Conservation (phyloP, 1,140 invertebrate genomes). For the Leptoteleia sp. region DNA sequence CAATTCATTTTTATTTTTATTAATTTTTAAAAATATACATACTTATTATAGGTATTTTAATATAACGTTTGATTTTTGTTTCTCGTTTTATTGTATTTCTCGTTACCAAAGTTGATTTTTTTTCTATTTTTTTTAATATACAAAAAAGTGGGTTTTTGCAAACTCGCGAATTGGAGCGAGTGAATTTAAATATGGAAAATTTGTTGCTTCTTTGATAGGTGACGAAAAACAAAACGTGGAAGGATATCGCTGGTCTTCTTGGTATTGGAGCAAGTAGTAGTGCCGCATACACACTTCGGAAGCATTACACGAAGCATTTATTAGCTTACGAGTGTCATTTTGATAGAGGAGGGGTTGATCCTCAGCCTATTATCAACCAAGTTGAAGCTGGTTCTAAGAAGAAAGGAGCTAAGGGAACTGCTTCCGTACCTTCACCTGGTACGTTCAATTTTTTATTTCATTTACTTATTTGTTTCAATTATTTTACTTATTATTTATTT, state of each 20-base stretch:
- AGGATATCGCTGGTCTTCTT: constrained; percentile 95
- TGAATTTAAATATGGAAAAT: too few relatives aligned
- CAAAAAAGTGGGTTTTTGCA: too few relatives aligned
- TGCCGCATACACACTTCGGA: constrained; percentile 96
- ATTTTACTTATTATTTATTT: constrained; percentile 5
- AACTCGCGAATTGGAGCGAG: too few relatives aligned
- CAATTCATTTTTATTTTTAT: neutral
- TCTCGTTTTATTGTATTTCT: neutral
- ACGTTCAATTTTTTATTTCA: constrained; percentile 30
- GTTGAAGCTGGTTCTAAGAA: constrained; percentile 94
- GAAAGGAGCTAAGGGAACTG: constrained; percentile 89
- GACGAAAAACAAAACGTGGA: constrained; percentile 99
- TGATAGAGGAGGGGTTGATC: constrained; percentile 97
- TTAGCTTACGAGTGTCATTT: constrained; percentile 98
- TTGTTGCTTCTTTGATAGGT: constrained; percentile 91
- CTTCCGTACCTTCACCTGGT: constrained; percentile 92
- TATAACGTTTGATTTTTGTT: too few relatives aligned
- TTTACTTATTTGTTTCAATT: neutral
- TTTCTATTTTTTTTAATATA: too few relatives aligned
- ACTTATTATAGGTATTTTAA: too few relatives aligned
- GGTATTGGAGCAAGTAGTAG: constrained; percentile 98
- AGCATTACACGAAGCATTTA: constrained; percentile 98
- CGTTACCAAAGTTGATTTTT: too few relatives aligned
- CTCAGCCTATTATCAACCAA: constrained; percentile 96
- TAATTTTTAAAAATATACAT: too few relatives aligned